These are phyloP conservation scores for Paratrypauchen microcephalus DNA, from an alignment of 2,797 vertebrate species.

Conservation along the genomic window DNA sequence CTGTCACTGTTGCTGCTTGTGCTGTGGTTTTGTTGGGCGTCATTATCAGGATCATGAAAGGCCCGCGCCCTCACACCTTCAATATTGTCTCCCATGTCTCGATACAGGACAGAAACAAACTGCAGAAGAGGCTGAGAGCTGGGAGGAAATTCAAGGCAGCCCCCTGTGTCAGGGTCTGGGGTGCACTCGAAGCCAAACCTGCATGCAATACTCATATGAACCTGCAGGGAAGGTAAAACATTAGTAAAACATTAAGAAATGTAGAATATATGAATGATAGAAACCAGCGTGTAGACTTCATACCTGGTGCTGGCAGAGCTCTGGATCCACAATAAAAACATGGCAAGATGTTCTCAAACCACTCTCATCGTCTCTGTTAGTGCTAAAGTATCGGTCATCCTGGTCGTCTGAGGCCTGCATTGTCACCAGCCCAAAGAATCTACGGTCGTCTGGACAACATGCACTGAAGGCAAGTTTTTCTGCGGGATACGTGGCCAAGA, in stretches of 20 bases:
- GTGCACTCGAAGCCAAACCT: constrained; percentile 94
- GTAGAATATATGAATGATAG: neutral
- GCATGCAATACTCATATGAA: constrained; percentile 87
- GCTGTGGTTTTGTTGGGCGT: constrained; percentile 90
- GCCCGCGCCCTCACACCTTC: constrained; percentile 93
- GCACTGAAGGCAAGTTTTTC: constrained; percentile 98
- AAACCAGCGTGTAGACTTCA: neutral
- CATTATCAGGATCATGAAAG: constrained; percentile 87
- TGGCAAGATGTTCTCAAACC: constrained; percentile 93
- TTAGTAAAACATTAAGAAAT: neutral
- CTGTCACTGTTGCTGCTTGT: constrained; percentile 98
- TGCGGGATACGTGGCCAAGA: constrained; percentile 92
- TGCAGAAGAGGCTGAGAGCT: constrained; percentile 94
- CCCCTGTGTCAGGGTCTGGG: constrained; percentile 91
- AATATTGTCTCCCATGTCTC: constrained; percentile 96
- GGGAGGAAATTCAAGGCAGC: constrained; percentile 93
- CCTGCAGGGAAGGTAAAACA: constrained; percentile 49
- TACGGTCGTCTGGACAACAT: constrained; percentile 91
- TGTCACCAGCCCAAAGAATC: constrained; percentile 96
- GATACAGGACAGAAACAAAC: constrained; percentile 93
- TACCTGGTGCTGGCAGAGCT: constrained; percentile 90
- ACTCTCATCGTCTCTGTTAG: constrained; percentile 81
- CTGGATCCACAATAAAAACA: constrained; percentile 96
- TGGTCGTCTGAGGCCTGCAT: constrained; percentile 89
- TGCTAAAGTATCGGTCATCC: constrained; percentile 54